These are phyloP conservation scores for Carcharodon carcharias DNA, from an alignment of 2,797 vertebrate species.

Conservation along the genomic window DNA sequence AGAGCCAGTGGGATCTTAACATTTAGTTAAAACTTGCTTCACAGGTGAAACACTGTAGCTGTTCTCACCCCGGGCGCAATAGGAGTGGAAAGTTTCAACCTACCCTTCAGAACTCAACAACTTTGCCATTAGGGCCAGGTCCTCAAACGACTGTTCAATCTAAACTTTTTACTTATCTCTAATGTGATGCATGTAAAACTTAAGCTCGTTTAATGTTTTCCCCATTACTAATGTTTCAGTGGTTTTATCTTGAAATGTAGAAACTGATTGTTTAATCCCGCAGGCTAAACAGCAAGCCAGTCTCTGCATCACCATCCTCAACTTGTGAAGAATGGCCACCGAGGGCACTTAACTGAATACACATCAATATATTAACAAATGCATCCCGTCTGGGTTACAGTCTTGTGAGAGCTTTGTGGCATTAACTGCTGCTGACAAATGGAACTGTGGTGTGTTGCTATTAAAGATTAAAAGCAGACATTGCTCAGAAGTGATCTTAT, in stretches of 20 bases:
- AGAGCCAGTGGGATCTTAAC: too few species aligned
- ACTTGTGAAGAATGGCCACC: neutral
- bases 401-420: conserved; percentile 16
- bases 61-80: neutral
- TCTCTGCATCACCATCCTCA: neutral
- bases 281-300: neutral
- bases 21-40: neutral
- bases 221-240: neutral
- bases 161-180: neutral
- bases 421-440: conserved; percentile 34
- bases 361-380: conserved; percentile 35
- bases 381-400: neutral
- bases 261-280: neutral
- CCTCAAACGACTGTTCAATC: neutral
- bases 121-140: neutral
- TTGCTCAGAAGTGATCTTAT: conserved; percentile 28
- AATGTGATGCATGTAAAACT: conserved; percentile 6
- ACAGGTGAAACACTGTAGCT: neutral
- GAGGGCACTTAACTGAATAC: neutral
- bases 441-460: conserved; percentile 30
- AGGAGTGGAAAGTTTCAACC: neutral
- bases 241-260: neutral
- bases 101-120: neutral
- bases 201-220: neutral
- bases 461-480: conserved; percentile 38